Percentiles rank a stretch among this genome's conserved stretches.
Conservation (phyloP, 2,113 vertebrate genomes). For the Takifugu flavidus region DNA sequence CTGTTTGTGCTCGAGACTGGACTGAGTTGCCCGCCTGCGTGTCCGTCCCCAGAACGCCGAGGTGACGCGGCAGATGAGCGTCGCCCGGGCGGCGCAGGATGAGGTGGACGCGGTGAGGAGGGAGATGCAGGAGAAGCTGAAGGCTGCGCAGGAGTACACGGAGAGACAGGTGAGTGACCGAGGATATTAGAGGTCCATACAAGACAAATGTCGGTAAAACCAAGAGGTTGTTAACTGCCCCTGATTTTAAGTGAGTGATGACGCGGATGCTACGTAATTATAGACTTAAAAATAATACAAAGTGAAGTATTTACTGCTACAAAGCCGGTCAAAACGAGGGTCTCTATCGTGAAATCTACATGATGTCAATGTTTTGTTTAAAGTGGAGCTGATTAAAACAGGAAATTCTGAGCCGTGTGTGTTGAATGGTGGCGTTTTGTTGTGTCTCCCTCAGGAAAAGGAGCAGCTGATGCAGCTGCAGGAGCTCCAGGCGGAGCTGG, state of each 20-base stretch:
- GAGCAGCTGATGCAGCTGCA: slow-evolving; percentile 86
- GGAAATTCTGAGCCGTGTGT: background rate
- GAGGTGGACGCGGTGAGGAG: slow-evolving; percentile 86
- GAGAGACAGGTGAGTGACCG: slow-evolving; percentile 79
- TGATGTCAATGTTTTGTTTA: too few relatives aligned
- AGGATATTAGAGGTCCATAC: too few relatives aligned
- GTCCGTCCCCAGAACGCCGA: slow-evolving; percentile 84
- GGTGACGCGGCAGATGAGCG: slow-evolving; percentile 91
- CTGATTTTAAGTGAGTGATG: too few relatives aligned
- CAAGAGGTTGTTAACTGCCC: too few relatives aligned
- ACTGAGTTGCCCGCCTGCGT: slow-evolving; percentile 10
- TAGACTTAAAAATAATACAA: too few relatives aligned
- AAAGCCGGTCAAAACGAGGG: too few relatives aligned
- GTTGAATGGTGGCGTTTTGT: background rate
- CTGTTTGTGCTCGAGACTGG: background rate
- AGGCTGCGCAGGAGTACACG: slow-evolving; percentile 79
- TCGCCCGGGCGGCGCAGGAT: slow-evolving; percentile 83
- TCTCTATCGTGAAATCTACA: too few relatives aligned
- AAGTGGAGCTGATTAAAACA: too few relatives aligned
- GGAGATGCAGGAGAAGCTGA: slow-evolving; percentile 88
- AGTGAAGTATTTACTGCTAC: too few relatives aligned
- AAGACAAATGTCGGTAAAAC: too few relatives aligned
- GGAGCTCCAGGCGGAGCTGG: slow-evolving; percentile 82
- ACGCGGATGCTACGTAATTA: too few relatives aligned
- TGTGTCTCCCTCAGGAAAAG: slow-evolving; percentile 72